Evolutionary conservation across 2,113 vertebrate species (phyloP), one percentile per base, ranked within the genome.

Genomic region (Cyanocitta stelleri): DNA sequence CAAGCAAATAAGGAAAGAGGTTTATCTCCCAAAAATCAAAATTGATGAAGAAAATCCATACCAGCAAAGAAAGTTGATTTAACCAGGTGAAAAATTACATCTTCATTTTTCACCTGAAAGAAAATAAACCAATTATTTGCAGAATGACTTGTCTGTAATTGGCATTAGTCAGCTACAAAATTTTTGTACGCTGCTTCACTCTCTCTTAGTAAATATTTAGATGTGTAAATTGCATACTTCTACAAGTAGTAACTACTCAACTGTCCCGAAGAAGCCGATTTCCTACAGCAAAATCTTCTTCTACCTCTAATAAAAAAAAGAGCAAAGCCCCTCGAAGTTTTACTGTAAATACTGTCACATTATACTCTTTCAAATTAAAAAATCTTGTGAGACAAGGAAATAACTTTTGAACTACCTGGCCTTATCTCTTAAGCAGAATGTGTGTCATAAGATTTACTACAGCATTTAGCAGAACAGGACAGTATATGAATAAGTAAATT

Each of bases 331-430:
- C 85, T 81, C 44, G 8, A 94, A 52, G 20, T 21, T 72, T 33
- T 71, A 33, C 19, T 82, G 24, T 32, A 59, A 95, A 43, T 48
- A 89, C 1, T 66, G 15, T 46, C 49, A 80, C 43, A n/a, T 18
- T 33, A 87, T 16, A 69, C 2, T 23, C 23, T 33, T 46, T 24
- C 39, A 46, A 62, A 7, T 62, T 62, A 16, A 69, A 37, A 48
- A 79, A n/a, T 75, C 48, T 90, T 89, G 52, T 58, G 55, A 94
- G 90, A 92, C 72, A 72, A 59, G 16, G 13, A 95, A 95, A 91
- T 26, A 49, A 84, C 37, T 88, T 96, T 67, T 39, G 6, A 95
- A 95, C 46, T 44, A n/a, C 27, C 37, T 7, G 19, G 48, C 18
- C 39, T 66, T 75, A 79, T 11, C 48, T 79, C 52, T 61, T 63